These are phyloP conservation scores for Hyles euphorbiae DNA, from an alignment of 1,140 invertebrate species.

Conservation along the genomic window DNA sequence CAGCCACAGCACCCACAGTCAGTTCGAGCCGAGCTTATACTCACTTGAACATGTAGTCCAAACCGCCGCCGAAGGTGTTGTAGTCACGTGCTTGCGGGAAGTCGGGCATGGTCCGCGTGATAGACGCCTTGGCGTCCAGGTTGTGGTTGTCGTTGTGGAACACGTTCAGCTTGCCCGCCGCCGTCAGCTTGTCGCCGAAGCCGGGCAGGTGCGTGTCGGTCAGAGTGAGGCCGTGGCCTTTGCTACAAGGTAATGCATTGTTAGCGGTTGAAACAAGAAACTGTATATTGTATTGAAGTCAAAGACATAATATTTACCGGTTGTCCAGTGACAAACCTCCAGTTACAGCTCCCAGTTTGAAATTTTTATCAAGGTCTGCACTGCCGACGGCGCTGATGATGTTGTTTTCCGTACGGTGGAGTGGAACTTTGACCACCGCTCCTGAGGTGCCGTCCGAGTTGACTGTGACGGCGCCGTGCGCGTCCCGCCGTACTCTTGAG, in stretches of 20 bases:
- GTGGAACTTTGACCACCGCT: neutral
- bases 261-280: neutral
- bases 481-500: slow-evolving; percentile 2
- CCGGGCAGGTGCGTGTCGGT: slow-evolving; percentile 31
- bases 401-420: slow-evolving; percentile 1
- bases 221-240: slow-evolving; percentile 8
- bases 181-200: slow-evolving; percentile 36
- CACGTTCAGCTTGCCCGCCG: slow-evolving; percentile 36
- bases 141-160: slow-evolving; percentile 44
- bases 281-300: neutral
- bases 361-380: neutral
- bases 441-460: slow-evolving; percentile 7
- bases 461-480: slow-evolving; percentile 2
- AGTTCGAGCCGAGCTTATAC: slow-evolving; percentile 7
- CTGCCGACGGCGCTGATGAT: neutral
- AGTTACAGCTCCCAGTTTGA: neutral
- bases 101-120: slow-evolving; percentile 35
- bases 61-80: slow-evolving; percentile 40
- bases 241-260: neutral
- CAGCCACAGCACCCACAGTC: no score
- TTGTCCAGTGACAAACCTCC: slow-evolving; percentile 7
- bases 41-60: slow-evolving; percentile 44
- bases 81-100: slow-evolving; percentile 33
- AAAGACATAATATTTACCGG: slow-evolving; percentile 2
- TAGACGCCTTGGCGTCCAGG: slow-evolving; percentile 38